These are phyloP conservation scores for Acanthornis magna DNA, from an alignment of 2,797 vertebrate species.

Conservation along the genomic window DNA sequence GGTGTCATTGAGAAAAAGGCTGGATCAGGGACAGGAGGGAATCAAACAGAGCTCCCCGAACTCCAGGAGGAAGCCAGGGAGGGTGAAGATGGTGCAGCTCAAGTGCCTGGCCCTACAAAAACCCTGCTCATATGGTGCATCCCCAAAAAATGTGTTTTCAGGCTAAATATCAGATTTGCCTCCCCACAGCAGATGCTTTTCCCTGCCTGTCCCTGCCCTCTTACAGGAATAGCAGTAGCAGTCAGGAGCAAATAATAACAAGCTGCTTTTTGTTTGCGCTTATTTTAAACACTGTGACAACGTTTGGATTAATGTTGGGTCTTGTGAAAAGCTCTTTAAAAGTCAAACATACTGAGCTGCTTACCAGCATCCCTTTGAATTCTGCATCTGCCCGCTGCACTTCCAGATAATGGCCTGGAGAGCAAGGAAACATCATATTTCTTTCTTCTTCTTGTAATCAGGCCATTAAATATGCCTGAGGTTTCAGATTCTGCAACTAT, in stretches of 20 bases:
- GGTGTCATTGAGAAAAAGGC: not conserved
- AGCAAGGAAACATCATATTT: not conserved
- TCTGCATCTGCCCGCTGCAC: constrained; percentile 9
- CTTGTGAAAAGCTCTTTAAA: constrained; percentile 44
- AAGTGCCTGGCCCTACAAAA: not conserved
- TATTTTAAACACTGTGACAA: constrained; percentile 16
- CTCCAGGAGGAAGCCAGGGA: not conserved
- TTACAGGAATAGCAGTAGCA: not conserved
- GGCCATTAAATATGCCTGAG: not conserved
- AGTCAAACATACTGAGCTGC: constrained; percentile 36
- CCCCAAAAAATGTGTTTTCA: not conserved
- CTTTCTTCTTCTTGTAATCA: not conserved
- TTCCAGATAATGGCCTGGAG: constrained; percentile 18
- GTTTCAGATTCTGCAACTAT: not conserved
- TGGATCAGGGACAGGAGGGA: not conserved
- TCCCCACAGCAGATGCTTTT: not conserved
- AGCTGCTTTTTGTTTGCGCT: constrained; percentile 16
- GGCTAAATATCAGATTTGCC: not conserved
- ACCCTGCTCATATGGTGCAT: not conserved
- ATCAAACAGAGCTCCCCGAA: not conserved
- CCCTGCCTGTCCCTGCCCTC: not conserved
- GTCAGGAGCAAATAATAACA: constrained; percentile 18
- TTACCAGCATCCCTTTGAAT: constrained; percentile 30
- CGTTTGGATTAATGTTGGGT: constrained; percentile 26
- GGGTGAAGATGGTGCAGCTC: not conserved